Percentiles rank a stretch among this genome's conserved stretches.
Evolutionary conservation across 30 jellyfish, hydroid and myxozoan genomes (phyloP).

Genomic region (Clytia hemisphaerica): DNA sequence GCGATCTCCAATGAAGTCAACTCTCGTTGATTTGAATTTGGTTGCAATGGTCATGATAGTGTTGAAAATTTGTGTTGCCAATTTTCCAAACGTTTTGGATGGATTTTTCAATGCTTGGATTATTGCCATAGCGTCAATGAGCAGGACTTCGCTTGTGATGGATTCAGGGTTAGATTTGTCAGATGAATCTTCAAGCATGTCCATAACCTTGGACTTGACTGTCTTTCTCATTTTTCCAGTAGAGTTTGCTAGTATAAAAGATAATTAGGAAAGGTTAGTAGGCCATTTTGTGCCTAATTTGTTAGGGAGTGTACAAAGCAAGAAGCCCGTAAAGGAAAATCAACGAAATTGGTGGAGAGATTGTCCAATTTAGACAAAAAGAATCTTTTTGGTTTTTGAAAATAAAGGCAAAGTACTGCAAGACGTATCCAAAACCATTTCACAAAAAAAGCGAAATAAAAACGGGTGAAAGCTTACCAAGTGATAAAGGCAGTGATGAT

Average conservation of each 20-base stretch:
- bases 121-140: conserved; percentile 35
- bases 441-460: no score
- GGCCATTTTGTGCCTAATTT: conserved; percentile 22
- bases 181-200: conserved; percentile 5
- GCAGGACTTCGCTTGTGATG: background rate
- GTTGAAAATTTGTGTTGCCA: background rate
- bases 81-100: conserved; percentile 6
- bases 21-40: conserved; percentile 5
- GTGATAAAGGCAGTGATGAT: no score
- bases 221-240: conserved; percentile 3
- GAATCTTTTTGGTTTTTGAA: no score
- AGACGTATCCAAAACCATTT: no score
- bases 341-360: no score
- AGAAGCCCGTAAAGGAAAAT: no score
- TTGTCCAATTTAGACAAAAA: no score
- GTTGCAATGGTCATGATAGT: background rate
- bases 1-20: conserved; percentile 28
- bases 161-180: background rate
- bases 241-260: conserved; percentile 18
- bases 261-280: conserved; percentile 3
- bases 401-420: no score
- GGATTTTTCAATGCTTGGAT: conserved; percentile 17
- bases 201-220: conserved; percentile 7
- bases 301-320: no score
- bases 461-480: no score